Evolutionary conservation across 2,888 invertebrate genomes (phyloP).

Genomic region (Hirtodrosophila cameraria): DNA sequence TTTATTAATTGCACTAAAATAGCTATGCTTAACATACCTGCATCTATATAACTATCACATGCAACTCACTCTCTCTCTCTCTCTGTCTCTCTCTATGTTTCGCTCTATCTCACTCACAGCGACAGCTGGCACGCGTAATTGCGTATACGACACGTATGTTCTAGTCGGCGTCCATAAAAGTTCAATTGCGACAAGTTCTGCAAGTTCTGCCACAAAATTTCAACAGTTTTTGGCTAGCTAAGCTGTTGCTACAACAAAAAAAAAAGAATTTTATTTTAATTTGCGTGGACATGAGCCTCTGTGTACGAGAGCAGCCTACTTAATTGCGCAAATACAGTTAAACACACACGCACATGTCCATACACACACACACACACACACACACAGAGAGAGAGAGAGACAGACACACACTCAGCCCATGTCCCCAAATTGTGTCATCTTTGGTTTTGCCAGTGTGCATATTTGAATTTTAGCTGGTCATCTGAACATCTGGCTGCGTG

Average conservation of each 20-base stretch:
- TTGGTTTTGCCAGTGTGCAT: slow-evolving; percentile 74
- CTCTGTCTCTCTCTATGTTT: too few relatives aligned
- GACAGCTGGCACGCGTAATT: slow-evolving; percentile 55
- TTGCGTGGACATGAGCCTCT: slow-evolving; percentile 71
- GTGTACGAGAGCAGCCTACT: slow-evolving; percentile 67
- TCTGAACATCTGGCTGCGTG: slow-evolving; percentile 51
- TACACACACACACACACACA: slow-evolving; percentile 5
- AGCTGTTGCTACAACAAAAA: slow-evolving; percentile 12
- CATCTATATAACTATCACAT: slow-evolving; percentile 21
- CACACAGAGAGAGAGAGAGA: not conserved
- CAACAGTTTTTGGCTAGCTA: slow-evolving; percentile 47
- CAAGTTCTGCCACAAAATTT: slow-evolving; percentile 55
- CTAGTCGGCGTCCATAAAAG: slow-evolving; percentile 57
- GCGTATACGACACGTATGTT: slow-evolving; percentile 71
- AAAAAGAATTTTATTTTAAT: slow-evolving; percentile 74
- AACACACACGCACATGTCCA: slow-evolving; percentile 29
- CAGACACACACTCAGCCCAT: slow-evolving; percentile 19
- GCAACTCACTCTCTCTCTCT: too few relatives aligned
- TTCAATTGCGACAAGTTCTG: slow-evolving; percentile 74
- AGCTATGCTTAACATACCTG: not conserved
- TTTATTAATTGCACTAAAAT: not conserved
- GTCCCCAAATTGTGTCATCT: slow-evolving; percentile 75
- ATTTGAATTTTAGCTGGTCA: slow-evolving; percentile 65
- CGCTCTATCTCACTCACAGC: slow-evolving; percentile 14
- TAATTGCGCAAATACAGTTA: slow-evolving; percentile 69